A percentile compares a stretch with the other conserved stretches of the same genome.
These are phyloP conservation scores for Cyanocitta stelleri DNA, from an alignment of 2,113 vertebrate species.

Conservation along the genomic window DNA sequence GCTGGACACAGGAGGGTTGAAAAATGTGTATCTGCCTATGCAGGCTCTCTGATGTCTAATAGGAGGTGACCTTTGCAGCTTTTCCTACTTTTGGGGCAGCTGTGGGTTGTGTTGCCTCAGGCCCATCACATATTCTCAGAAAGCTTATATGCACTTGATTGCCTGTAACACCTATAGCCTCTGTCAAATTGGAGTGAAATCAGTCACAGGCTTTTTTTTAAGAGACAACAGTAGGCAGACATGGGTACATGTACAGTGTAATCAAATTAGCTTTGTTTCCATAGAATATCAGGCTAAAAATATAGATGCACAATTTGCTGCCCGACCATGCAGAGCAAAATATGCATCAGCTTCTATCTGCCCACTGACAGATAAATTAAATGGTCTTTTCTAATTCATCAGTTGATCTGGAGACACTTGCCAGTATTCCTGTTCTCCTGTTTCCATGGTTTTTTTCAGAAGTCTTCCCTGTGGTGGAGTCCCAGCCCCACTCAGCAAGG, in stretches of 20 bases:
- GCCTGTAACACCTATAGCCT: neutral
- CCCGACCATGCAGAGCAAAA: neutral
- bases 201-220: neutral
- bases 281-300: constrained; percentile 51
- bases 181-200: constrained; percentile 15
- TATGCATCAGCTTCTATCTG: constrained; percentile 31
- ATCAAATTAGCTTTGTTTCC: constrained; percentile 48
- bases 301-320: constrained; percentile 51
- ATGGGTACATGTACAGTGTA: neutral
- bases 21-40: neutral
- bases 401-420: neutral
- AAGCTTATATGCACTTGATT: neutral
- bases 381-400: constrained; percentile 4
- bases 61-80: neutral
- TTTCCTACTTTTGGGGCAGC: neutral
- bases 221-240: neutral
- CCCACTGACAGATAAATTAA: constrained; percentile 51
- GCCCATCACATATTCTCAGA: neutral
- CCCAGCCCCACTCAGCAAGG: too few relatives aligned
- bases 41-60: neutral
- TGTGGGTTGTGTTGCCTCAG: neutral
- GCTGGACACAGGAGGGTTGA: neutral
- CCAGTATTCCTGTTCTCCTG: neutral
- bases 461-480: neutral
- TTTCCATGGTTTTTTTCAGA: neutral